These are phyloP conservation scores for Coranthus polyacanthus DNA, from an alignment of 2,797 vertebrate genomes.

Conservation along the genomic window DNA sequence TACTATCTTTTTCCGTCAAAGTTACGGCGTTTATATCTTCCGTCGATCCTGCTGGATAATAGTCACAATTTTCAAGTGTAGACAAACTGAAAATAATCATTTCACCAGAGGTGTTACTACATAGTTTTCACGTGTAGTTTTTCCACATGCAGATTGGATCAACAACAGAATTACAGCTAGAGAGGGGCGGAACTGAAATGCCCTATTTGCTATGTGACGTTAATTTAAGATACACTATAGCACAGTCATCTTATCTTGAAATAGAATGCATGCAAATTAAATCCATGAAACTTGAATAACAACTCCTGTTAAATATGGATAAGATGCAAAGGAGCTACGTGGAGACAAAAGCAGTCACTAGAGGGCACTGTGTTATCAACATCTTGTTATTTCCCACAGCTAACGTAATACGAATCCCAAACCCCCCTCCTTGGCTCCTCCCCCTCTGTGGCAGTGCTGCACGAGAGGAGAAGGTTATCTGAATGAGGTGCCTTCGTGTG, in stretches of 20 bases:
- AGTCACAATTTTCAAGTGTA: neutral
- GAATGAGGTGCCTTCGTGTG: conserved; percentile 69
- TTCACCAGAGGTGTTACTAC: too few species aligned
- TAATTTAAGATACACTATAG: conserved; percentile 2
- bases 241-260: conserved; percentile 21
- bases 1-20: too few species aligned
- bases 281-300: conserved; percentile 19
- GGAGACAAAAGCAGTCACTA: conserved; percentile 57
- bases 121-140: neutral
- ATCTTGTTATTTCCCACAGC: conserved; percentile 21
- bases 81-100: neutral
- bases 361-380: conserved; percentile 78
- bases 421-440: conserved; percentile 20
- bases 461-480: conserved; percentile 72
- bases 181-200: neutral
- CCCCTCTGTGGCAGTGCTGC: conserved; percentile 47
- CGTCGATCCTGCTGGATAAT: too few species aligned
- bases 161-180: neutral
- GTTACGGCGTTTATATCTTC: too few species aligned
- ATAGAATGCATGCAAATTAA: neutral
- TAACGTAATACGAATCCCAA: conserved; percentile 40
- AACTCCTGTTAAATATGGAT: conserved; percentile 24
- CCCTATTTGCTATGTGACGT: neutral
- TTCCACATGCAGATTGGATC: neutral
- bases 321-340: conserved; percentile 14